Percentiles rank a stretch among this genome's conserved stretches.
Conservation (phyloP, 2,113 vertebrate genomes). For the Thryonomys swinderianus region DNA sequence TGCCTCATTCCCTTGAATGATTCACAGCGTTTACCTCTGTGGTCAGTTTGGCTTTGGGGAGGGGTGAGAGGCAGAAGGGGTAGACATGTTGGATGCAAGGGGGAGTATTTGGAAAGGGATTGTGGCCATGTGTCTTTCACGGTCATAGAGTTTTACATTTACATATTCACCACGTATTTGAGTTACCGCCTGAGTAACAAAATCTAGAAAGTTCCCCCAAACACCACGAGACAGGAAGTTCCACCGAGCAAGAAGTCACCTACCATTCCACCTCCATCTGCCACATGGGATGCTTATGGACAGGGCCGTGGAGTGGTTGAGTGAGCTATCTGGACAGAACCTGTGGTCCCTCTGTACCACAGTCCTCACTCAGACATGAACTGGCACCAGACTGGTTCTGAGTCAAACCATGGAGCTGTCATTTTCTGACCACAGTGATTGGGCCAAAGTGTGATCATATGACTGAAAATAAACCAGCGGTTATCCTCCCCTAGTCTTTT, state of each 20-base stretch:
- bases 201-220: background rate
- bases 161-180: background rate
- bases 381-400: background rate
- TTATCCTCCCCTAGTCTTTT: no score
- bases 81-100: background rate
- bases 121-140: background rate
- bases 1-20: background rate
- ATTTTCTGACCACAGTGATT: background rate
- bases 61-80: background rate
- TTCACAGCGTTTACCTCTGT: background rate
- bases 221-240: background rate
- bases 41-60: background rate
- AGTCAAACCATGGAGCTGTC: no score
- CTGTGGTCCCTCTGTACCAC: rapidly evolving
- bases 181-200: background rate
- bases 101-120: background rate
- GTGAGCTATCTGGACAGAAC: background rate
- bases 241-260: background rate
- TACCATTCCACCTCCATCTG: background rate
- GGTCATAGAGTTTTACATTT: background rate
- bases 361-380: rapidly evolving
- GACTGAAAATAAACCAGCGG: background rate
- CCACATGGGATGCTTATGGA: background rate
- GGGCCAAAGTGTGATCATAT: background rate
- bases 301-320: background rate